Conservation (phyloP, 2,797 vertebrate species). For the Gambelia wislizenii region DNA sequence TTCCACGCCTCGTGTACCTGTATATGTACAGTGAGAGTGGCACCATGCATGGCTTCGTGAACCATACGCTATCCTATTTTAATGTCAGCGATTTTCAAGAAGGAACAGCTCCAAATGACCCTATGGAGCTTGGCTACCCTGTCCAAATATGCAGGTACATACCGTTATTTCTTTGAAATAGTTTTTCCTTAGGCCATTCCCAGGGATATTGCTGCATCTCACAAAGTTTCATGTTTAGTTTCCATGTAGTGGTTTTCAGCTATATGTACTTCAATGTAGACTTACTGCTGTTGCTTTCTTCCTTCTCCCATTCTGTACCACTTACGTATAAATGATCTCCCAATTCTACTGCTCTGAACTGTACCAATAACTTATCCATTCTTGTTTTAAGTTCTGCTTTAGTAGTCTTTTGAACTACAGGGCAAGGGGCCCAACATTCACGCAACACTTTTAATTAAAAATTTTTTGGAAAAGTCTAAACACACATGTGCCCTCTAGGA, state of each 20-base stretch:
- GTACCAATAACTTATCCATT: background rate
- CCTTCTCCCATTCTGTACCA: background rate
- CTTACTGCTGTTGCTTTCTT: background rate
- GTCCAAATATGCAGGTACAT: slow-evolving; percentile 92
- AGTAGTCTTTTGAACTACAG: too few relatives aligned
- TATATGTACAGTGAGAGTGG: slow-evolving; percentile 94
- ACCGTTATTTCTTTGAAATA: background rate
- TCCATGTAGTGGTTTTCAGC: background rate
- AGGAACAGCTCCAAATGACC: slow-evolving; percentile 85
- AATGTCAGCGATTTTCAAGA: slow-evolving; percentile 93
- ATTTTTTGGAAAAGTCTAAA: too few relatives aligned
- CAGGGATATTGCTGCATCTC: background rate
- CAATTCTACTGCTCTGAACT: background rate
- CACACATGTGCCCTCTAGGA: too few relatives aligned
- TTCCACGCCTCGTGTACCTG: slow-evolving; percentile 96
- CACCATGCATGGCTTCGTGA: slow-evolving; percentile 94
- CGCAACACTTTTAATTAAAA: too few relatives aligned
- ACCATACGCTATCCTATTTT: slow-evolving; percentile 95
- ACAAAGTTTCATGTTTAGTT: slow-evolving; percentile 12
- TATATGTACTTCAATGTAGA: background rate
- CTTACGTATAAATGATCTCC: background rate
- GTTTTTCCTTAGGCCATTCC: background rate
- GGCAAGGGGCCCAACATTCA: too few relatives aligned
- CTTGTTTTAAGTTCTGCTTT: too few relatives aligned
- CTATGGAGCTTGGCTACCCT: slow-evolving; percentile 85